Percentiles rank a stretch among this genome's conserved stretches.
Evolutionary conservation across 2,888 invertebrate species (phyloP).

Genomic region (Euclidia mi): DNA sequence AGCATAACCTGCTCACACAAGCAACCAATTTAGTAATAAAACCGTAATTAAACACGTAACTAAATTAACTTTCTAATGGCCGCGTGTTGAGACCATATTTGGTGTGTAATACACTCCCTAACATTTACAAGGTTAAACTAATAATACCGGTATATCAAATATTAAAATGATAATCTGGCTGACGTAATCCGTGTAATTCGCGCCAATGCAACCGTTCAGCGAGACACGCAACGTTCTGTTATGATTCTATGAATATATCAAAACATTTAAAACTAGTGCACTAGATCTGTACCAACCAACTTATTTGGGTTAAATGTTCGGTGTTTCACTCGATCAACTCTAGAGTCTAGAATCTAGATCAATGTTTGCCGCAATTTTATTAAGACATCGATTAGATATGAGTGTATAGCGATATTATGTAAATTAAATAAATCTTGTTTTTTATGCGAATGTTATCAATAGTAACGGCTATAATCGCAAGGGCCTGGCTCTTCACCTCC

Average conservation of each 20-base stretch:
- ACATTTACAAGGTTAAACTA: slow-evolving; percentile 46
- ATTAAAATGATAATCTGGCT: slow-evolving; percentile 25
- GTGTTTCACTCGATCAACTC: too few species aligned
- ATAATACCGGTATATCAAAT: slow-evolving; percentile 31
- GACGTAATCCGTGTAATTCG: slow-evolving; percentile 46
- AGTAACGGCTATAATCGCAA: too few species aligned
- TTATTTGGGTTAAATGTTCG: background rate
- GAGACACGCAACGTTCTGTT: slow-evolving; percentile 37
- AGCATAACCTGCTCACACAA: too few species aligned
- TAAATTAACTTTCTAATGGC: slow-evolving; percentile 31
- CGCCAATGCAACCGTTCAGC: slow-evolving; percentile 32
- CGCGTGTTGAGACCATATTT: slow-evolving; percentile 19
- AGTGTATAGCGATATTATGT: too few species aligned
- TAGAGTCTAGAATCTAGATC: too few species aligned
- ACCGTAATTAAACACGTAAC: background rate
- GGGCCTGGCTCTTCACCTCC: too few species aligned
- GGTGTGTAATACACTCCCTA: slow-evolving; percentile 28
- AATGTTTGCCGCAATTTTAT: too few species aligned
- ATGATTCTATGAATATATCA: slow-evolving; percentile 36
- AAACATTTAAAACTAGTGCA: slow-evolving; percentile 20
- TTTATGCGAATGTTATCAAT: too few species aligned
- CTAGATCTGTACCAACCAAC: slow-evolving; percentile 5
- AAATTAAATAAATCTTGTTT: too few species aligned
- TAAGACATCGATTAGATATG: too few species aligned
- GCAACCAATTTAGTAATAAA: too few species aligned